Percentiles rank a stretch among this genome's conserved stretches.
These are phyloP conservation scores for Athalia circularis DNA, from an alignment of 2,888 invertebrate species.

Conservation along the genomic window DNA sequence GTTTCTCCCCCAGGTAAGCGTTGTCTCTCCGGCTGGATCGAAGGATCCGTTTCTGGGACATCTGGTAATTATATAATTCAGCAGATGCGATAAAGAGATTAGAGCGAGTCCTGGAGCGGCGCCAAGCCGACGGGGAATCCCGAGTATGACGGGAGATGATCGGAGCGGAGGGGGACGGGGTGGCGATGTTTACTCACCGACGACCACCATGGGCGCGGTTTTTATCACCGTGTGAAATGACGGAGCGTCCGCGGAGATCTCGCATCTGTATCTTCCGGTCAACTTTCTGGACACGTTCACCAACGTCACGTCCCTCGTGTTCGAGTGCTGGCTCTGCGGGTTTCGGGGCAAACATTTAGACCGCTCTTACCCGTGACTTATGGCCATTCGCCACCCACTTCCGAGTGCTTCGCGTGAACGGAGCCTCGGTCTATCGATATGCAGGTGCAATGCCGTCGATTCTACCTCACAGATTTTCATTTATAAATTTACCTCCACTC, in stretches of 20 bases:
- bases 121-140: slow-evolving; percentile 54
- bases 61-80: slow-evolving; percentile 67
- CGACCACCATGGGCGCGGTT: slow-evolving; percentile 80
- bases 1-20: slow-evolving; percentile 67
- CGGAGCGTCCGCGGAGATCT: slow-evolving; percentile 84
- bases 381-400: neutral
- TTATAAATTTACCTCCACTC: no score
- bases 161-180: neutral
- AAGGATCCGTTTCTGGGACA: slow-evolving; percentile 70
- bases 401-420: no score
- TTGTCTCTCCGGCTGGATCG: slow-evolving; percentile 67
- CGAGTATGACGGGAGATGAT: slow-evolving; percentile 24
- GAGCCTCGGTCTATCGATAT: no score
- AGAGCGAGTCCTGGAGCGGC: slow-evolving; percentile 59
- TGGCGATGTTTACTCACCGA: slow-evolving; percentile 76
- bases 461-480: no score
- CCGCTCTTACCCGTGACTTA: slow-evolving; percentile 6
- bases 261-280: slow-evolving; percentile 84
- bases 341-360: slow-evolving; percentile 52
- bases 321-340: slow-evolving; percentile 80
- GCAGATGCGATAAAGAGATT: slow-evolving; percentile 58
- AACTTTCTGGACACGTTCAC: slow-evolving; percentile 81
- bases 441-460: no score
- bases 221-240: slow-evolving; percentile 82
- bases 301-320: slow-evolving; percentile 81